Base-by-base conservation (phyloP, 2,113 vertebrate species). In the Cyprinodon variegatus region DNA sequence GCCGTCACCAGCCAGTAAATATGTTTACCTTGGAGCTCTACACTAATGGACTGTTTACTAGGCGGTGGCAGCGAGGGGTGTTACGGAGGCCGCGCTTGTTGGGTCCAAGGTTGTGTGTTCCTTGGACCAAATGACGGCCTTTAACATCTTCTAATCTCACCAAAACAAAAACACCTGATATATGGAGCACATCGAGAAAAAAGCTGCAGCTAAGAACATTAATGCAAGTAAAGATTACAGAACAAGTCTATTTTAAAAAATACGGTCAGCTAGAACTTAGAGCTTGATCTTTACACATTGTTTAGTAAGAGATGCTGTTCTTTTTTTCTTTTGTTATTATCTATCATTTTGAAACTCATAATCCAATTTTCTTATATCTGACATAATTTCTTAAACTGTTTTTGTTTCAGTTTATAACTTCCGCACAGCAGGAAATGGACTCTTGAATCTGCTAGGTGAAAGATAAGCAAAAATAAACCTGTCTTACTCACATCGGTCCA, bases 1-100 rank as follows among this genome's bases (percentile, higher is more conserved):
- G 87, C 85, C 91, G 81, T 92, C 91, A 92, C 92, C 90, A 90
- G 88, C 90, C 90, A 93, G 91, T 91, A 93, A 92, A 92, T 90
- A 92, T 92, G 90, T 93, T 93, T 92, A 93, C 92, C 91, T 93
- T 92, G 90, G 91, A 93, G 92, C 91, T 78, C 88, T 84, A 69
- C 82, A 50, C 90, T 93, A 92, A 93, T 93, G 89, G 92, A 92
- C 89, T 92, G 89, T 92, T 92, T 92, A 92, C 89, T 79, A 78
- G 88, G 72, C 85, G 88, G 84, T 77, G 90, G 84, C 78, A 81
- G 86, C 13, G 37, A 79, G 83, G 86, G 81, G 76, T 78, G 78
- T 80, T 84, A 41, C 77, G 72, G 72, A 74, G 74, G 85, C 76
- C 77, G 77, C 66, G 77, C 88, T 83, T 61, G 39, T 73, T 62